Conservation (phyloP, 2,888 invertebrate species). For the Luperina nickerlii region DNA sequence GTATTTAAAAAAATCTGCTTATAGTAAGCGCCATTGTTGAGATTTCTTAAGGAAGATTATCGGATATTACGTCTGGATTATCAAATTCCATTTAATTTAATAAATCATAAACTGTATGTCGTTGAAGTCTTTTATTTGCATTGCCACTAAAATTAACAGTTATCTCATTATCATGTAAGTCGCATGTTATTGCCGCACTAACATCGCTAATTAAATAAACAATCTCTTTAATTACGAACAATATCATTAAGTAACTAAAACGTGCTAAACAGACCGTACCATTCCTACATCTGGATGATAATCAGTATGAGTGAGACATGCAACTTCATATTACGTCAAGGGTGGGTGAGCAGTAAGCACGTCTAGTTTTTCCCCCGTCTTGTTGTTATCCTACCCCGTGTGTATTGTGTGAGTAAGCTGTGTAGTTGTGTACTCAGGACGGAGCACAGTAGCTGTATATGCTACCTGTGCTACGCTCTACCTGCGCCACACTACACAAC, state of each 20-base stretch:
- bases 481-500: conserved; percentile 72
- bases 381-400: conserved; percentile 70
- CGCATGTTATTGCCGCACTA: conserved; percentile 29
- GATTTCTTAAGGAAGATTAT: conserved; percentile 47
- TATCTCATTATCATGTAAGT: conserved; percentile 35
- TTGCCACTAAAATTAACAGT: conserved; percentile 17
- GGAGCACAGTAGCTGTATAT: conserved; percentile 84
- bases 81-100: not conserved
- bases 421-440: conserved; percentile 83
- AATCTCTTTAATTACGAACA: conserved; percentile 46
- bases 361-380: conserved; percentile 46
- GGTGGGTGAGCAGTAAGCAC: conserved; percentile 45
- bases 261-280: conserved; percentile 45
- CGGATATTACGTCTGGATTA: conserved; percentile 14
- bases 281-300: conserved; percentile 30
- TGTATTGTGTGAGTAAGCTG: conserved; percentile 79
- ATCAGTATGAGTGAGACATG: conserved; percentile 35
- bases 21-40: conserved; percentile 31
- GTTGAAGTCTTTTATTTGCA: conserved; percentile 21
- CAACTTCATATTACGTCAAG: conserved; percentile 42
- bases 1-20: conserved; percentile 42
- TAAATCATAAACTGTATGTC: not conserved
- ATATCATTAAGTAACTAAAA: conserved; percentile 54
- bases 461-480: conserved; percentile 89
- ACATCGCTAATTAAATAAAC: conserved; percentile 38